Conservation (phyloP, 2,888 invertebrate species). For the Andrena chrysosceles region DNA sequence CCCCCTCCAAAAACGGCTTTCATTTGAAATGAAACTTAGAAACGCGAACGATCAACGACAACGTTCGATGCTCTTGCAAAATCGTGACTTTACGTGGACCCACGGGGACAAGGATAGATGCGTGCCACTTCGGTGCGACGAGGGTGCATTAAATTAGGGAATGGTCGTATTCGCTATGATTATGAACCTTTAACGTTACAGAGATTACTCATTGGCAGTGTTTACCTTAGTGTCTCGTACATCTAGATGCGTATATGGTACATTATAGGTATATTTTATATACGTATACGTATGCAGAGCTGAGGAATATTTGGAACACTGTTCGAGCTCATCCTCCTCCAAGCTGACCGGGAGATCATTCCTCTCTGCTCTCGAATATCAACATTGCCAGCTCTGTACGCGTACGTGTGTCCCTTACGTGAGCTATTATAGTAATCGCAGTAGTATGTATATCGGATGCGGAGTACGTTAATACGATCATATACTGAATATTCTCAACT, state of each 20-base stretch:
- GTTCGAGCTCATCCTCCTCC: slow-evolving; percentile 10
- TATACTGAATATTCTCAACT: slow-evolving; percentile 23
- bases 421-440: slow-evolving; percentile 30
- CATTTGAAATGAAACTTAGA: not conserved
- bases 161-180: slow-evolving; percentile 64
- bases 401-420: slow-evolving; percentile 10
- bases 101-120: slow-evolving; percentile 6
- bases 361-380: not conserved
- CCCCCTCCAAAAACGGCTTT: not conserved
- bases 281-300: slow-evolving; percentile 50
- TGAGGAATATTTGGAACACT: slow-evolving; percentile 45
- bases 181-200: slow-evolving; percentile 63
- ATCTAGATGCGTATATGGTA: slow-evolving; percentile 69
- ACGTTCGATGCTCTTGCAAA: slow-evolving; percentile 34
- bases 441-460: slow-evolving; percentile 27
- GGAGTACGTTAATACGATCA: slow-evolving; percentile 26
- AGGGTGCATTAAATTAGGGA: slow-evolving; percentile 62
- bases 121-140: slow-evolving; percentile 37
- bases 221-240: slow-evolving; percentile 63
- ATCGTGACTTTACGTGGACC: slow-evolving; percentile 27
- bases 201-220: slow-evolving; percentile 68
- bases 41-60: slow-evolving; percentile 27
- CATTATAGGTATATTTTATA: slow-evolving; percentile 56
- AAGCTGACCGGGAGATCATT: not conserved
- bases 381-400: slow-evolving; percentile 24